phyloP scores from a whole-genome alignment of 2,888 invertebrate genomes.

The Drosophila neotestacea region DNA sequence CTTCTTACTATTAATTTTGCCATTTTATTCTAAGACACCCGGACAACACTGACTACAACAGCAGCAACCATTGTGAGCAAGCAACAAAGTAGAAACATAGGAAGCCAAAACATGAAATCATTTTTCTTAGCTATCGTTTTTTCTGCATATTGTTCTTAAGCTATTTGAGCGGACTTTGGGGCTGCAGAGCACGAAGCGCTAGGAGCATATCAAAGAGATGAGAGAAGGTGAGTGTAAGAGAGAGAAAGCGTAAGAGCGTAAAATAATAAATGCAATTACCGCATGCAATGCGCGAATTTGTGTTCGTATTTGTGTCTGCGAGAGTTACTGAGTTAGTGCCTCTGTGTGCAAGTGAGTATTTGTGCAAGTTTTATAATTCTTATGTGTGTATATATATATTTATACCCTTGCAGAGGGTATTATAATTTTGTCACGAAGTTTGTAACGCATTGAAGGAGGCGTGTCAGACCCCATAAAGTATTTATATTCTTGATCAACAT shows the following conservation, averaged over 20 bases:
- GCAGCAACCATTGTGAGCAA: conserved; percentile 2
- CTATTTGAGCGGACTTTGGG: neutral
- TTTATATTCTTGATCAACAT: too few relatives aligned
- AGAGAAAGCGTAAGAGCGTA: conserved; percentile 34
- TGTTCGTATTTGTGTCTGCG: conserved; percentile 10
- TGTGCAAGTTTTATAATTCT: conserved; percentile 65
- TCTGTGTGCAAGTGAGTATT: conserved; percentile 19
- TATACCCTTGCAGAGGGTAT: too few relatives aligned
- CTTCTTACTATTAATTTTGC: too few relatives aligned
- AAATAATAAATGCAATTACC: conserved; percentile 78
- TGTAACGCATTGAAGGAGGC: too few relatives aligned
- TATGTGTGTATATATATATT: conserved; percentile 35
- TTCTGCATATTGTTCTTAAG: conserved; percentile 60
- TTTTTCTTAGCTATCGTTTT: conserved; percentile 35
- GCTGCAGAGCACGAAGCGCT: neutral
- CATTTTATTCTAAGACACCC: too few relatives aligned
- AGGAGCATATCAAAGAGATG: conserved; percentile 26
- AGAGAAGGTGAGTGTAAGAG: conserved; percentile 10
- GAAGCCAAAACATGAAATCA: conserved; percentile 57
- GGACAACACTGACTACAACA: neutral
- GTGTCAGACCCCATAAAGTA: too few relatives aligned
- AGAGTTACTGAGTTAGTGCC: conserved; percentile 6
- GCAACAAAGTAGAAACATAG: conserved; percentile 47
- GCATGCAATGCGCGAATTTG: conserved; percentile 56
- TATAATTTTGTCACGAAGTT: too few relatives aligned